Evolutionary conservation across 2,797 vertebrate genomes (phyloP).

Genomic region (Dermochelys coriacea): DNA sequence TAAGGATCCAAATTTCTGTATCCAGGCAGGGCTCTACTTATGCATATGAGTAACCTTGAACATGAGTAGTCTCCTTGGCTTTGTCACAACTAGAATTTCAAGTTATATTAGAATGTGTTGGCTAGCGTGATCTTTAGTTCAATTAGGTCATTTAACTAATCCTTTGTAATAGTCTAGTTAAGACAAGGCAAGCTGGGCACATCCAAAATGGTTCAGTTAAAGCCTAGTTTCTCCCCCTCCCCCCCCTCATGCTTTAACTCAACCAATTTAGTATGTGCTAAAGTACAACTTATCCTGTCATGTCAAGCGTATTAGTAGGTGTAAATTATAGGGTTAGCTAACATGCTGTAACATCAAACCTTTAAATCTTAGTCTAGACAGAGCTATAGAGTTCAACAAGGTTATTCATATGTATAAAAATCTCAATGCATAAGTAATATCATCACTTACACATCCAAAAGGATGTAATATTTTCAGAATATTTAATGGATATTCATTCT

Average conservation of each 20-base stretch:
- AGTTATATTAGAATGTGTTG: background rate
- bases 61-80: background rate
- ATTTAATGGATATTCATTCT: background rate
- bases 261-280: background rate
- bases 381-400: background rate
- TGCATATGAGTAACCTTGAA: too few species aligned
- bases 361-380: background rate
- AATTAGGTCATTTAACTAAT: background rate
- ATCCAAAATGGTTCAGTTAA: background rate
- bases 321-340: background rate
- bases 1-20: too few species aligned
- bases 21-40: background rate
- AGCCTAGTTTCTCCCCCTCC: background rate
- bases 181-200: background rate
- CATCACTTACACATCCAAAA: background rate
- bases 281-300: background rate
- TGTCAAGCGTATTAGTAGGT: background rate
- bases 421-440: background rate
- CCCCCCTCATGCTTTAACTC: background rate
- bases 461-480: background rate
- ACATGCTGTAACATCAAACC: background rate
- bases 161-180: background rate
- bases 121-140: too few species aligned
- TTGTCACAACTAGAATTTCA: background rate
- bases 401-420: background rate